phyloP scores from a whole-genome alignment of 2,113 vertebrate species.

The Boleophthalmus pectinirostris region DNA sequence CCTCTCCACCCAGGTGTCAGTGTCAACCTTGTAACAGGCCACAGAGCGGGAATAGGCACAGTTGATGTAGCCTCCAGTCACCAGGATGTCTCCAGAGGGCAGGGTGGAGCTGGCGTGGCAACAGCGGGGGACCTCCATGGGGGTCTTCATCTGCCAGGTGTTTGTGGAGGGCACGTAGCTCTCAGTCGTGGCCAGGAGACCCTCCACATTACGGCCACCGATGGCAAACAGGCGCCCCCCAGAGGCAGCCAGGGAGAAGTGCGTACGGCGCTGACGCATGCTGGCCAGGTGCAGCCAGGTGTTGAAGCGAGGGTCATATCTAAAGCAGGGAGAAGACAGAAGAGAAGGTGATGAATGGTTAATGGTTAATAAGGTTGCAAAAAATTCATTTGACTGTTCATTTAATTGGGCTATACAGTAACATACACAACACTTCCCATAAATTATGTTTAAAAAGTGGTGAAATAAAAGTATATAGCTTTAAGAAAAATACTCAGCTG shows the following conservation, averaged over 20 bases:
- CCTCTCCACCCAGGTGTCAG: constrained; percentile 75
- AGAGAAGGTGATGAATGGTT: background rate
- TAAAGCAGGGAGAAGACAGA: constrained; percentile 34
- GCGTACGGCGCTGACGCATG: constrained; percentile 83
- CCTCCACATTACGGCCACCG: constrained; percentile 80
- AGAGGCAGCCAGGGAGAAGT: constrained; percentile 82
- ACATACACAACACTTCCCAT: too few relatives aligned
- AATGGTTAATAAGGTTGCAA: background rate
- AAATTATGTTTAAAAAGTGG: too few relatives aligned
- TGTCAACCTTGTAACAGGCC: constrained; percentile 71
- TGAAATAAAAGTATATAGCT: too few relatives aligned
- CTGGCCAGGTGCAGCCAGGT: constrained; percentile 84
- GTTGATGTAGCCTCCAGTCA: constrained; percentile 79
- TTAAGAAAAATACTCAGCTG: too few relatives aligned
- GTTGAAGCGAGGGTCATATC: constrained; percentile 85
- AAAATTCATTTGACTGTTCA: too few relatives aligned
- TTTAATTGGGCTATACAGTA: too few relatives aligned
- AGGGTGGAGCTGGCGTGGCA: constrained; percentile 81
- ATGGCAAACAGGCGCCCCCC: constrained; percentile 80
- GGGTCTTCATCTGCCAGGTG: constrained; percentile 79
- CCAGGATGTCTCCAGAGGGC: constrained; percentile 76
- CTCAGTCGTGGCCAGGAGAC: constrained; percentile 77
- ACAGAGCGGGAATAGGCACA: constrained; percentile 82
- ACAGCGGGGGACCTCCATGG: constrained; percentile 82
- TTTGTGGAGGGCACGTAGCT: constrained; percentile 83